Evolutionary conservation across 1,140 invertebrate species (phyloP).

Genomic region (Aleiodes sp.): DNA sequence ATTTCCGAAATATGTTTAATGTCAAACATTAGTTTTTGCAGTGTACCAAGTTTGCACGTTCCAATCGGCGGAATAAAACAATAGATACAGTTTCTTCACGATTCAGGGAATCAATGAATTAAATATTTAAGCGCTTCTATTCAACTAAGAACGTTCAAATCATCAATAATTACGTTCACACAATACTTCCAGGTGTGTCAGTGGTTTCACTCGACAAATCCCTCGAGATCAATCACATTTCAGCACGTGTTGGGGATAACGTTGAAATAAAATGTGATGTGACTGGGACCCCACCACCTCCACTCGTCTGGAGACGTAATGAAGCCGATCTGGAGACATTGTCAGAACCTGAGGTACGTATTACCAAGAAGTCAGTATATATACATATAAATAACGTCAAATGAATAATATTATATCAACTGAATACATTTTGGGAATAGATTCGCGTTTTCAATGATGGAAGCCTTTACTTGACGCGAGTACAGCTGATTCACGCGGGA

Average conservation of each 20-base stretch:
- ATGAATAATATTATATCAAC: not conserved
- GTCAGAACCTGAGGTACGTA: slow-evolving; percentile 70
- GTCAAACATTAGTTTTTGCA: too few relatives aligned
- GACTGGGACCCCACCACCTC: slow-evolving; percentile 74
- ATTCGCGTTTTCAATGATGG: slow-evolving; percentile 78
- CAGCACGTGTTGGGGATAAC: slow-evolving; percentile 78
- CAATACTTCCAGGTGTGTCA: slow-evolving; percentile 71
- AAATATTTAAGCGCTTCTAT: too few relatives aligned
- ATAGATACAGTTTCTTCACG: too few relatives aligned
- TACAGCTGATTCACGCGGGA: slow-evolving; percentile 80
- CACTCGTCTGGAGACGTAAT: slow-evolving; percentile 79
- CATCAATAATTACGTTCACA: slow-evolving; percentile 14
- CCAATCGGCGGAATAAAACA: too few relatives aligned
- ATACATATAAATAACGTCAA: not conserved
- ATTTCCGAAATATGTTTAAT: too few relatives aligned
- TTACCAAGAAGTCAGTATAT: not conserved
- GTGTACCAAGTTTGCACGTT: too few relatives aligned
- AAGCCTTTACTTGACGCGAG: slow-evolving; percentile 78
- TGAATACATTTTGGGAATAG: not conserved
- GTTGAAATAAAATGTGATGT: slow-evolving; percentile 85
- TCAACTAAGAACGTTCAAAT: too few relatives aligned
- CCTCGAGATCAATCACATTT: slow-evolving; percentile 75
- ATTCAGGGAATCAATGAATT: too few relatives aligned
- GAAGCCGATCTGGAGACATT: slow-evolving; percentile 73
- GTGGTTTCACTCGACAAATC: slow-evolving; percentile 79